Evolutionary conservation across 2,797 vertebrate species (phyloP).

Genomic region (Pseudotriccus pelzelni): DNA sequence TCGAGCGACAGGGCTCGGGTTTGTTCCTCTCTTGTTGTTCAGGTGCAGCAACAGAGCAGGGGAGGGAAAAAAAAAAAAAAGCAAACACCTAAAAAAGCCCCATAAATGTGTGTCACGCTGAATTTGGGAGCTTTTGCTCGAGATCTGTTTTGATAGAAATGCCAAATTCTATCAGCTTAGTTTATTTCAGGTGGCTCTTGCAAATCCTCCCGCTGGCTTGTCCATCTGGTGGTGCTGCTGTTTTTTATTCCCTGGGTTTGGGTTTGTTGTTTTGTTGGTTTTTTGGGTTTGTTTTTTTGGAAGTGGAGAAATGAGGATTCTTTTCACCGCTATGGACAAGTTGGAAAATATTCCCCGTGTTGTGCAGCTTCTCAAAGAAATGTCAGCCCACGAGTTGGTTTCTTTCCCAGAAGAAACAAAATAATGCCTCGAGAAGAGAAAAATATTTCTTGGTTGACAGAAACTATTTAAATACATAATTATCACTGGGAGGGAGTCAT

Average conservation of each 20-base stretch:
- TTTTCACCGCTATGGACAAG: background rate
- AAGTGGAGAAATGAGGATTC: background rate
- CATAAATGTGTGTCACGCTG: background rate
- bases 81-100: background rate
- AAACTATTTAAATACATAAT: background rate
- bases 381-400: background rate
- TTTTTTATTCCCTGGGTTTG: background rate
- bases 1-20: background rate
- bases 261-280: too few relatives aligned
- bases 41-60: background rate
- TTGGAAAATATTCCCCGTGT: background rate
- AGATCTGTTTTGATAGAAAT: constrained; percentile 37
- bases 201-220: constrained; percentile 25
- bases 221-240: constrained; percentile 48
- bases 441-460: constrained; percentile 4
- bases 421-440: background rate
- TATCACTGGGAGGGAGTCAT: constrained; percentile 2
- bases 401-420: background rate
- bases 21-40: background rate
- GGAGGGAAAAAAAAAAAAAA: background rate
- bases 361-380: background rate
- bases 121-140: constrained; percentile 5
- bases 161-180: constrained; percentile 39
- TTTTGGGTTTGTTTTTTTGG: background rate
- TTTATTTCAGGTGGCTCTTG: constrained; percentile 53